phyloP scores from a whole-genome alignment of 2,888 invertebrate genomes.

The Tetranychus piercei region DNA sequence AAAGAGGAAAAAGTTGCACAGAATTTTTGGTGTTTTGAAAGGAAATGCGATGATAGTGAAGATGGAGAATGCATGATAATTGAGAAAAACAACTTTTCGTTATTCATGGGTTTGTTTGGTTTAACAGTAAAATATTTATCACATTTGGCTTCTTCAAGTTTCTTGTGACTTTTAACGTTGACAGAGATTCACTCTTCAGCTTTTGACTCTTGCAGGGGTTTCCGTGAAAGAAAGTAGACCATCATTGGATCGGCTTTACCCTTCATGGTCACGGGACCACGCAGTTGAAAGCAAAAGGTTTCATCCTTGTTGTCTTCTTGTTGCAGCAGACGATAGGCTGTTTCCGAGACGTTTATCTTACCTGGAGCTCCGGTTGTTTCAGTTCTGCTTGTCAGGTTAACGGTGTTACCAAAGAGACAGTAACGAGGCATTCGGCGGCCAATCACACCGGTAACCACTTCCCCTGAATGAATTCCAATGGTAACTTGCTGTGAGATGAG shows the following conservation, averaged over 20 bases:
- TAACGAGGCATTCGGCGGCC: slow-evolving; percentile 85
- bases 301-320: slow-evolving; percentile 63
- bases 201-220: not conserved
- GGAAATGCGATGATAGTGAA: too few relatives aligned
- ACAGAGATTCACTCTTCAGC: not conserved
- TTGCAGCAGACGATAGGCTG: slow-evolving; percentile 67
- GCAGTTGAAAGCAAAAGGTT: slow-evolving; percentile 60
- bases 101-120: too few relatives aligned
- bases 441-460: slow-evolving; percentile 82
- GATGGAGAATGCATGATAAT: too few relatives aligned
- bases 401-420: slow-evolving; percentile 80
- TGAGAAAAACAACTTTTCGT: too few relatives aligned
- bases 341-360: slow-evolving; percentile 73
- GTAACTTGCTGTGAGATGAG: slow-evolving; percentile 51
- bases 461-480: slow-evolving; percentile 81
- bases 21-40: too few relatives aligned
- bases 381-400: slow-evolving; percentile 75
- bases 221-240: slow-evolving; percentile 57
- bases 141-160: too few relatives aligned
- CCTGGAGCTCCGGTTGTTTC: slow-evolving; percentile 78
- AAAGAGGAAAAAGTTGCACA: too few relatives aligned
- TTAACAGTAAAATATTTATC: too few relatives aligned
- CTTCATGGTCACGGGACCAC: slow-evolving; percentile 78
- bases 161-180: too few relatives aligned
- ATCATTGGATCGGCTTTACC: slow-evolving; percentile 84